phyloP scores from a whole-genome alignment of 2,888 invertebrate species.

The Malthinus flaveolus region DNA sequence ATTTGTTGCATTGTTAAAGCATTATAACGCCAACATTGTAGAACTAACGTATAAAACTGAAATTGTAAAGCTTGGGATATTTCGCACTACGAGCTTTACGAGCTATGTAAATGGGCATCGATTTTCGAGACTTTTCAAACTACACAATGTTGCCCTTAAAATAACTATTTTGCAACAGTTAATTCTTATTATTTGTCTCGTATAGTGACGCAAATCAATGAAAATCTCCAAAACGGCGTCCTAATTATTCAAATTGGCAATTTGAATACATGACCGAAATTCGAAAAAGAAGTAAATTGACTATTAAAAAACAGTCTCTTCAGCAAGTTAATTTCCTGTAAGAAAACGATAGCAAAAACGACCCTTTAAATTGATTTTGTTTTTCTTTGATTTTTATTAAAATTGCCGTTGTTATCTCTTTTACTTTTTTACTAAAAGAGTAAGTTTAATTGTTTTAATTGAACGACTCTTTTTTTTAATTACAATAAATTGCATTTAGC shows the following conservation, averaged over 20 bases:
- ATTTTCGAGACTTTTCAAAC: conserved; percentile 39
- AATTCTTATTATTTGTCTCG: not conserved
- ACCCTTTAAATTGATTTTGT: conserved; percentile 25
- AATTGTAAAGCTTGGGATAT: conserved; percentile 33
- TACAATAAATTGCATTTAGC: no score
- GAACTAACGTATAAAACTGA: conserved; percentile 20
- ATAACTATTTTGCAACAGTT: conserved; percentile 2
- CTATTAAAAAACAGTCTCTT: conserved; percentile 30
- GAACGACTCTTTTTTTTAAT: no score
- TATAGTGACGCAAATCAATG: conserved; percentile 6
- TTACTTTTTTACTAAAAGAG: no score
- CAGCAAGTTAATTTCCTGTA: conserved; percentile 30
- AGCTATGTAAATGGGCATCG: conserved; percentile 44
- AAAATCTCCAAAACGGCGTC: conserved; percentile 15
- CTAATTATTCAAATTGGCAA: conserved; percentile 29
- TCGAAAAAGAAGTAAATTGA: conserved; percentile 26
- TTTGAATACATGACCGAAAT: conserved; percentile 25
- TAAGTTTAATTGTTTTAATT: no score
- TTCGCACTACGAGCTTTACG: conserved; percentile 40
- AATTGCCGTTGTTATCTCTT: no score
- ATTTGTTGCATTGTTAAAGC: not conserved
- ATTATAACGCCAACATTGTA: conserved; percentile 10
- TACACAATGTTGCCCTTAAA: conserved; percentile 36
- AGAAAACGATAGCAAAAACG: conserved; percentile 25
- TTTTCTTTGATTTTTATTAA: conserved; percentile 7